phyloP scores from a whole-genome alignment of 2,113 vertebrate genomes.

The Rousettus leschenaultii region DNA sequence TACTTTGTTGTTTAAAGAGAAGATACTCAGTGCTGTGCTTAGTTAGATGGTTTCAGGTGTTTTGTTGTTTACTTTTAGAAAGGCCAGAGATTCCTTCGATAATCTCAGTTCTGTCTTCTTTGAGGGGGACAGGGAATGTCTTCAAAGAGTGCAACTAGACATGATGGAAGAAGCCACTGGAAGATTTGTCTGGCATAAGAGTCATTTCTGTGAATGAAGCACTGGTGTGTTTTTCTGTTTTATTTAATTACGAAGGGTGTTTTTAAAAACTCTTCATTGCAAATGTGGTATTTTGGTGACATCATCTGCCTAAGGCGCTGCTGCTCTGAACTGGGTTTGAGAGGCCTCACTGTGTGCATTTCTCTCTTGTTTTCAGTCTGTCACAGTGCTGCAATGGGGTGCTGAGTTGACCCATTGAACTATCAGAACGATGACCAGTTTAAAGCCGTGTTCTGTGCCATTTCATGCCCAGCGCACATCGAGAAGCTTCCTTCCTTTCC shows the following conservation, averaged over 20 bases:
- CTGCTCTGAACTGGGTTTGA: not conserved
- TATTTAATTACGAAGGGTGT: not conserved
- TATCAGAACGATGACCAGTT: not conserved
- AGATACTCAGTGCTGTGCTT: not conserved
- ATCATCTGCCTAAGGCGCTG: not conserved
- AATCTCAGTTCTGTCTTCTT: not conserved
- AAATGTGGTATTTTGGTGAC: not conserved
- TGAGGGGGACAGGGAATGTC: not conserved
- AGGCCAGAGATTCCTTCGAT: not conserved
- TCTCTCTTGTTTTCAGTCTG: not conserved
- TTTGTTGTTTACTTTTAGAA: not conserved
- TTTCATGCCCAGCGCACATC: not conserved
- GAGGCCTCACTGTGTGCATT: not conserved
- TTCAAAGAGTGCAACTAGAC: not conserved
- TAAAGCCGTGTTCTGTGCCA: not conserved
- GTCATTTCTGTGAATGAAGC: not conserved
- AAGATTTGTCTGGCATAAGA: not conserved
- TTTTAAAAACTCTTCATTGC: not conserved
- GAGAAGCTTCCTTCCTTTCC: not conserved
- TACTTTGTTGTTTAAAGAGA: not conserved
- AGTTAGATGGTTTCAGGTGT: not conserved
- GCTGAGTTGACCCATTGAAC: not conserved
- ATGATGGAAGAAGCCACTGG: not conserved
- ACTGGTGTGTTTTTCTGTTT: not conserved
- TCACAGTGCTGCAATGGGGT: not conserved